phyloP scores from a whole-genome alignment of 2,888 invertebrate species.

The Trichopria drosophilae region DNA sequence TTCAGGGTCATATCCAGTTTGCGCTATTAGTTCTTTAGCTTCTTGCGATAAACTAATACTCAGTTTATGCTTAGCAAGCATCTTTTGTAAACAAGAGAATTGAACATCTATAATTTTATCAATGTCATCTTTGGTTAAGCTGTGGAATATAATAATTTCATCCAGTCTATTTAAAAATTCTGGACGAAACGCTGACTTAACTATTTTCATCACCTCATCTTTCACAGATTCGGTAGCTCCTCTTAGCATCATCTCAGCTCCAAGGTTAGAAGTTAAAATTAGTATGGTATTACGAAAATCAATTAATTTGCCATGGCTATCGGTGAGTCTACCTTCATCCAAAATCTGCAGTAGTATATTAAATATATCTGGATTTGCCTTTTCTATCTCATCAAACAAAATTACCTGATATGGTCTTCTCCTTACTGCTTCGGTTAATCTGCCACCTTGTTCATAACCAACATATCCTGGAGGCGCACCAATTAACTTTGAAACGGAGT shows the following conservation, averaged over 20 bases:
- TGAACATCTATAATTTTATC: constrained; percentile 21
- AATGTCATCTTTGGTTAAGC: constrained; percentile 20
- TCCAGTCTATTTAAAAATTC: constrained; percentile 18
- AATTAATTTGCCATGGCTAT: background rate
- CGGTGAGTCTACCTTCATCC: constrained; percentile 5
- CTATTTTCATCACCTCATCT: constrained; percentile 13
- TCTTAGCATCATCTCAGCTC: constrained; percentile 16
- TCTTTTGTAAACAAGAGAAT: constrained; percentile 20
- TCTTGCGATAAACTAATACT: constrained; percentile 19
- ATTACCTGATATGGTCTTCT: constrained; percentile 18
- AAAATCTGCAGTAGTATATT: constrained; percentile 6
- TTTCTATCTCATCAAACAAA: constrained; percentile 21
- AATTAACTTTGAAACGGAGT: constrained; percentile 18
- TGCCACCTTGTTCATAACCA: constrained; percentile 20
- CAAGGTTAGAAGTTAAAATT: constrained; percentile 20
- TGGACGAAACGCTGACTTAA: constrained; percentile 18
- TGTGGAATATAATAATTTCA: constrained; percentile 20
- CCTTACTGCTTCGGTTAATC: constrained; percentile 19
- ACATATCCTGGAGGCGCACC: constrained; percentile 26
- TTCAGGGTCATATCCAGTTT: constrained; percentile 20
- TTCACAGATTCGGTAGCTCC: constrained; percentile 3
- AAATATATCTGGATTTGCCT: constrained; percentile 20
- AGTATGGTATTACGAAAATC: constrained; percentile 17
- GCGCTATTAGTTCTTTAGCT: constrained; percentile 22
- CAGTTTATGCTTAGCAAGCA: constrained; percentile 20